Base-by-base conservation (phyloP, 2,888 invertebrate genomes). In the Loripinus fragilis region DNA sequence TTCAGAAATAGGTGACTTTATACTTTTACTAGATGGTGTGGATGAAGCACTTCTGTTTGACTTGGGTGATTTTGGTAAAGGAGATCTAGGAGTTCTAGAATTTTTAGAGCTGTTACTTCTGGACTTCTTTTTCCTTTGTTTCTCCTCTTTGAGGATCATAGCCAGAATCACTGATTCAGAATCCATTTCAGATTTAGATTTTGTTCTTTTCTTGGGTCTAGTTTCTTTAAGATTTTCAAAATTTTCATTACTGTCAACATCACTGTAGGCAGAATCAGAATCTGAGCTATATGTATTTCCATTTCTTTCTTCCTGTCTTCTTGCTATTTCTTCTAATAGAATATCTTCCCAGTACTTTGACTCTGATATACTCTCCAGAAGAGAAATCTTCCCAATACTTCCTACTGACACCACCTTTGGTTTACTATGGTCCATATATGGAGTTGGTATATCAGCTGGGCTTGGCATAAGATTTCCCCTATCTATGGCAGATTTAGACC, bases 291-390 rank as follows among this genome's bases (percentile, higher is more conserved):
- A 60, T 33, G 30, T 8, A 17, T 48, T 28, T 28, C 50, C 30
- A n/a, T 48, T 69, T 33, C 50, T 25, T 30, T 69, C 69, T 69
- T 23, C 48, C 20, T 48, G 69, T 69, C 50, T 38, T 10, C 65
- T 74, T 15, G 38, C 69, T n/a, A 55, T 28, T 15, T 75, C 71
- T 52, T 80, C 79, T n/a, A 78, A 64, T 10, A 75, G 76, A n/a
- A 76, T 67, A 23, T 87, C 88, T 71, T 89, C 89, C 82, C 88
- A 87, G 75, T 85, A 88, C 41, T 81, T 80, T 0, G 88, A 85
- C 78, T 89, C 90, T 25, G 85, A 81, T 66, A 90, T 90, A 71
- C 83, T 86, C 70, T 90, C 90, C 42, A 90, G 72, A 20, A 90
- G 74, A 3, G 86, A 83, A 23, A 90, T 88, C 71, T 86, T 87